Base-by-base conservation (phyloP, 2,797 vertebrate species). In the Syngnathus acus region DNA sequence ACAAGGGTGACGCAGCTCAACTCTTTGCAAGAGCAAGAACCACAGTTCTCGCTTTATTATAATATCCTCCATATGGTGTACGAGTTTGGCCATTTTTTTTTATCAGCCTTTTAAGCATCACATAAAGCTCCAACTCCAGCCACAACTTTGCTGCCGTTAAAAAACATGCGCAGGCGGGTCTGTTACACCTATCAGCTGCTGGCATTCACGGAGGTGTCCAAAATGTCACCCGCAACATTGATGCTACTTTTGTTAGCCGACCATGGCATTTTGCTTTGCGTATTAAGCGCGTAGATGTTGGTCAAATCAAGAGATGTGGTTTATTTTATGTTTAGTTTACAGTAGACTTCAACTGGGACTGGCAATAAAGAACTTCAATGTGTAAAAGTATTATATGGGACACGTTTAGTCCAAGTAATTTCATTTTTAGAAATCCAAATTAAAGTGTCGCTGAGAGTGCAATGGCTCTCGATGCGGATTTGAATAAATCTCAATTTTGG, bases 31-130 rank as follows among this genome's bases (percentile, higher is more conserved):
- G 55, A 37, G 38, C 32, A 58, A 32, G 55, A 58, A 58, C 55
- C 14, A 17, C 55, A 38, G 11, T 8, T 58, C 6, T 38, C 3
- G 55, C 32, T 58, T 87, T 71, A 86, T 79, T 72, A 62, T 83
- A 86, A 89, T 90, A 82, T 69, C 70, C 83, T 78, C 82, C 84
- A 89, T 84, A 89, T 88, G 87, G 69, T 70, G 81, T 79, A 74
- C 65, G 66, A 79, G 69, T 66, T 68, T 76, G 75, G 74, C 69
- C 72, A 69, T 8, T n/a, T 50, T 77, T 79, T 76, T 68, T 64
- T 75, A 80, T 45, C 76, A 19, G 37, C 55, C 70, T 67, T 62
- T 70, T 66, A 65, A 78, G 76, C 66, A 80, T 74, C 72, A 84
- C 66, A 68, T 9, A n/a, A 74, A 69, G 50, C 72, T 62, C 72